Base-by-base conservation (phyloP, 2,113 vertebrate genomes). In the Ovibos moschatus region DNA sequence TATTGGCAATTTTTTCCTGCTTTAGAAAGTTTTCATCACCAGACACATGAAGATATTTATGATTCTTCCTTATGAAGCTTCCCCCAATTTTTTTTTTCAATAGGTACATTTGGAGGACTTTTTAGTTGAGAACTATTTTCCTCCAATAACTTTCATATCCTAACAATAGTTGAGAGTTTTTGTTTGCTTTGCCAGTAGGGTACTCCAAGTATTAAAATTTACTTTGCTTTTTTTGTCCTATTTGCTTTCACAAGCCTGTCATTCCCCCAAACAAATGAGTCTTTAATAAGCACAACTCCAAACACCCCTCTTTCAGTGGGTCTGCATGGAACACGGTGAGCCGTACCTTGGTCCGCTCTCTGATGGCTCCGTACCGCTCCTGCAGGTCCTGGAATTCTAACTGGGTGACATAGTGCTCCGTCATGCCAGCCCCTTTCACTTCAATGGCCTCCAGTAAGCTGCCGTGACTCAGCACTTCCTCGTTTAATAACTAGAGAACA, bases 361-460 rank as follows among this genome's bases (percentile, higher is more conserved):
- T 99, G 93, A 99, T 98, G 15, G 97, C 50, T 60, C 96, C 98
- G 97, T 99, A 99, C 53, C 99, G 99, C 81, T 99, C 99, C 97
- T 99, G 99, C 76, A 99, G 99, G 60, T 99, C 99, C 94, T 99
- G 99, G 36, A 99, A 99, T 95, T 99, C 99, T 93, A 99, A 98
- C 95, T 99, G 99, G 86, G 99, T 99, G 81, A 99, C 99, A 36
- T 99, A 99, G 98, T 99, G 99, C 79, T 99, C 99, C 5, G 99
- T 98, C 99, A 99, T 99, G 90, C 99, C 99, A 78, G 99, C 99
- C 51, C 99, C 99, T 98, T 99, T 99, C 96, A 98, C 97, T 97
- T 99, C 99, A 76, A 99, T 99, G 0, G 99, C 99, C 98, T 99
- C 99, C 98, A 99, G 97, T 62, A 99, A 98, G 96, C 99, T 99